These are phyloP conservation scores for Chiroxiphia lanceolata DNA, from an alignment of 2,797 vertebrate genomes.

Conservation along the genomic window DNA sequence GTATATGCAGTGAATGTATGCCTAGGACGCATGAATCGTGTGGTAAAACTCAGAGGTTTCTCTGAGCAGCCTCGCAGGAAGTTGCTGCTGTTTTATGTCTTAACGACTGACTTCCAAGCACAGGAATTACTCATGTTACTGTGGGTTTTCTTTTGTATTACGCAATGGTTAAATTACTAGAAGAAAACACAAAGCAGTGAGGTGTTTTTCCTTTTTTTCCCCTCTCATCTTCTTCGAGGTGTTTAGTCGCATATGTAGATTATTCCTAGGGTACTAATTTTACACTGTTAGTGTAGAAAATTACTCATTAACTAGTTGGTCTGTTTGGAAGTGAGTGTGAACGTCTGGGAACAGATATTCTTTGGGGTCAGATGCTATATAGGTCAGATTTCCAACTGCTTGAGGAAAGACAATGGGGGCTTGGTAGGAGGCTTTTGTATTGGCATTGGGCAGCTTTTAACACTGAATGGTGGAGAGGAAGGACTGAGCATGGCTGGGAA, in stretches of 20 bases:
- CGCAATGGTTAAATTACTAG: background rate
- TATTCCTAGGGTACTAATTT: background rate
- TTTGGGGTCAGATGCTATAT: background rate
- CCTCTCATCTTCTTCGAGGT: background rate
- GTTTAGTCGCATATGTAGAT: background rate
- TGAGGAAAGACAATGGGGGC: background rate
- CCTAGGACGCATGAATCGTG: background rate
- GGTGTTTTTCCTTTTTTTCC: background rate
- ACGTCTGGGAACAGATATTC: background rate
- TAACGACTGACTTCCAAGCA: background rate
- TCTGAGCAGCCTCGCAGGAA: background rate
- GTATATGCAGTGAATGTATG: fast-evolving
- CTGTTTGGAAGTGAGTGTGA: background rate
- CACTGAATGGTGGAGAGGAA: background rate
- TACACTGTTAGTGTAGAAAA: background rate
- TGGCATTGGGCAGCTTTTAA: background rate
- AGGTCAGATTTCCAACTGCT: background rate
- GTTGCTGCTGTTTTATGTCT: background rate
- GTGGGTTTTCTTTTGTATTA: background rate
- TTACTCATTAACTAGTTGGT: background rate
- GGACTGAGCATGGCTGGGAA: background rate
- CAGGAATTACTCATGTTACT: background rate
- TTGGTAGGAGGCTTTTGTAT: background rate
- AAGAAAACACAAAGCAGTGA: background rate
- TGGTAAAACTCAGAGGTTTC: background rate